Conservation (phyloP, 2,888 invertebrate genomes). For the Ommatoiulus sabulosus region DNA sequence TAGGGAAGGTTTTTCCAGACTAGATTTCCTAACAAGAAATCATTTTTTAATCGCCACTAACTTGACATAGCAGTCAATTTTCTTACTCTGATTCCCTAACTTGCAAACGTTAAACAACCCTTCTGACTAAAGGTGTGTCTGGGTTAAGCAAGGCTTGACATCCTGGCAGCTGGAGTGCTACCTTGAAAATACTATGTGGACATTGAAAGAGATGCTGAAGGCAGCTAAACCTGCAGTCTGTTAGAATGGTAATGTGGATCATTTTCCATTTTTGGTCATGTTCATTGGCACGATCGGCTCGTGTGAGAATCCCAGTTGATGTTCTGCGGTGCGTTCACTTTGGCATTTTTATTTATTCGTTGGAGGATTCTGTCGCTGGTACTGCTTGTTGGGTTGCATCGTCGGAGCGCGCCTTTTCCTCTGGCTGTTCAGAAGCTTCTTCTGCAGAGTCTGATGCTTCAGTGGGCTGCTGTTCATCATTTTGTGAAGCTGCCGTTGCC, state of each 20-base stretch:
- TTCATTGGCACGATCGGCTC: neutral
- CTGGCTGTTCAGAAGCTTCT: neutral
- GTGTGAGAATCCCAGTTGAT: neutral
- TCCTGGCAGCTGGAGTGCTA: neutral
- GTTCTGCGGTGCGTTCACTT: neutral
- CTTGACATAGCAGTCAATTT: no score
- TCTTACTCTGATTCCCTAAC: neutral
- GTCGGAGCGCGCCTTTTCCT: neutral
- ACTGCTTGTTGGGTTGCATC: neutral
- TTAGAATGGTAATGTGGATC: neutral
- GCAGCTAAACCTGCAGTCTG: neutral
- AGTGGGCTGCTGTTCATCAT: neutral
- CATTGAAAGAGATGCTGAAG: neutral
- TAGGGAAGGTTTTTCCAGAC: neutral
- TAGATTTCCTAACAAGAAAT: neutral
- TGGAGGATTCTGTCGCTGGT: neutral
- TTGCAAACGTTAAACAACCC: neutral
- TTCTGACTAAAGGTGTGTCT: neutral
- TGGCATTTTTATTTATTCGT: neutral
- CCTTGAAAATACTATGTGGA: neutral
- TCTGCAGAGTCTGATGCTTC: neutral
- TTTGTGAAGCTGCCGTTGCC: neutral
- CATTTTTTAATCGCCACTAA: neutral
- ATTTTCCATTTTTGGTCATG: conserved; percentile 8
- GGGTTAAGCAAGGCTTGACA: neutral